Evolutionary conservation across 1,140 invertebrate genomes (phyloP).

Genomic region (Zophobas atratus): DNA sequence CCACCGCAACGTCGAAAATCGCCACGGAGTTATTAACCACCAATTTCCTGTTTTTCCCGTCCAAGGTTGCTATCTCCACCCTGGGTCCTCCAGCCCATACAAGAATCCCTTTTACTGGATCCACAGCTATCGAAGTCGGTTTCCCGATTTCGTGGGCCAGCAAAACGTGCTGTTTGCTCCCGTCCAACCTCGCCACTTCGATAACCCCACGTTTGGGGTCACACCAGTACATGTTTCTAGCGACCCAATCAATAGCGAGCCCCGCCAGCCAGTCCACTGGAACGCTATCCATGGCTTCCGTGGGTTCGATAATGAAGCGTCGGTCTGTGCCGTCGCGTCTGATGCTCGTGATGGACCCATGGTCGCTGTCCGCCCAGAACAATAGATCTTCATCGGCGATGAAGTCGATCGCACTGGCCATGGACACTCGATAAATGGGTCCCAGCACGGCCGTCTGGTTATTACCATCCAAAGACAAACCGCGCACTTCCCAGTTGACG

Average conservation of each 20-base stretch:
- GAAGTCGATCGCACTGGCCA: constrained; percentile 85
- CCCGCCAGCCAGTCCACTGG: constrained; percentile 80
- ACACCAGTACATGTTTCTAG: constrained; percentile 92
- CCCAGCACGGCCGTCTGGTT: constrained; percentile 75
- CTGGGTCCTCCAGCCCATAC: constrained; percentile 77
- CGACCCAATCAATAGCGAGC: constrained; percentile 89
- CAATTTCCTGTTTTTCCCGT: constrained; percentile 73
- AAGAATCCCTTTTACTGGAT: constrained; percentile 75
- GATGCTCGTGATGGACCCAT: constrained; percentile 82
- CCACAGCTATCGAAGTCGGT: constrained; percentile 77
- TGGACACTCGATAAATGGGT: constrained; percentile 83
- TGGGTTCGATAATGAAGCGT: constrained; percentile 69
- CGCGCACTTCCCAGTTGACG: constrained; percentile 82
- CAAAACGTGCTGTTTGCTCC: constrained; percentile 83
- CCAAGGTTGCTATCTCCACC: constrained; percentile 73
- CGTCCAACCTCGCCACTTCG: constrained; percentile 87
- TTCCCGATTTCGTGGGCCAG: constrained; percentile 80
- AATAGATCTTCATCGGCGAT: constrained; percentile 79
- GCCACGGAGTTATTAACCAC: constrained; percentile 71
- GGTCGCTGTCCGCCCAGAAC: constrained; percentile 87
- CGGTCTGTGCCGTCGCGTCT: constrained; percentile 83
- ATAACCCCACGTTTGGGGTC: constrained; percentile 90
- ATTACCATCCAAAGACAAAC: constrained; percentile 73
- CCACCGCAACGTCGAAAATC: constrained; percentile 75
- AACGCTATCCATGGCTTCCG: constrained; percentile 73